Conservation (phyloP, 2,888 invertebrate species). For the Serrognathus titanus region DNA sequence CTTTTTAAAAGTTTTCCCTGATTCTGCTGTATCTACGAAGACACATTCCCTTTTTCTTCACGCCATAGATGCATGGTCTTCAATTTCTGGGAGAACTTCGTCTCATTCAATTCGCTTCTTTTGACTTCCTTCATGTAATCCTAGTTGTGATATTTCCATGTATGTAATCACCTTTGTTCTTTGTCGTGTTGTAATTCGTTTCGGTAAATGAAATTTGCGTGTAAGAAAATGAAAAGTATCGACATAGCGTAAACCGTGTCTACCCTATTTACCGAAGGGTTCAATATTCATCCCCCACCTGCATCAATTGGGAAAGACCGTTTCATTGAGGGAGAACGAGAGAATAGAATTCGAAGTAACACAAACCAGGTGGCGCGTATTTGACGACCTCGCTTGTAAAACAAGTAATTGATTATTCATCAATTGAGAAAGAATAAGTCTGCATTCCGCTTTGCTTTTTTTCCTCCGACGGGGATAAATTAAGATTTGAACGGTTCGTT, state of each 20-base stretch:
- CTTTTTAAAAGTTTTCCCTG: too few species aligned
- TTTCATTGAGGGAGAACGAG: conserved; percentile 42
- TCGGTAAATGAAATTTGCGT: neutral
- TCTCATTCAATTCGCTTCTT: too few species aligned
- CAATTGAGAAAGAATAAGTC: conserved; percentile 47
- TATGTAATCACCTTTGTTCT: too few species aligned
- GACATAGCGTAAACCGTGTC: conserved; percentile 13
- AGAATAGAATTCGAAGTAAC: conserved; percentile 43
- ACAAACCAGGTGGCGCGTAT: conserved; percentile 47
- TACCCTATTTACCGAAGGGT: conserved; percentile 16
- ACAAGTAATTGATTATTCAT: conserved; percentile 52
- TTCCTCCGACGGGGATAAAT: conserved; percentile 40
- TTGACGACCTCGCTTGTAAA: conserved; percentile 47
- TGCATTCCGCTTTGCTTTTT: conserved; percentile 35
- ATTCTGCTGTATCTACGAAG: too few species aligned
- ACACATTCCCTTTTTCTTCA: too few species aligned
- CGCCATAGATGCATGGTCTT: too few species aligned
- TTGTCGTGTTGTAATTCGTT: too few species aligned
- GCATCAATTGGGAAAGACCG: conserved; percentile 35
- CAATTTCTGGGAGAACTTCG: too few species aligned
- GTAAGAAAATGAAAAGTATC: neutral
- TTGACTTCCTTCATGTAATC: too few species aligned
- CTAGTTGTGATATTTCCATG: too few species aligned
- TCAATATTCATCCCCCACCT: conserved; percentile 27
- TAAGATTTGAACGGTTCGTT: conserved; percentile 48